These are phyloP conservation scores for Melipona bicolor DNA, from an alignment of 2,888 invertebrate species.

Conservation along the genomic window DNA sequence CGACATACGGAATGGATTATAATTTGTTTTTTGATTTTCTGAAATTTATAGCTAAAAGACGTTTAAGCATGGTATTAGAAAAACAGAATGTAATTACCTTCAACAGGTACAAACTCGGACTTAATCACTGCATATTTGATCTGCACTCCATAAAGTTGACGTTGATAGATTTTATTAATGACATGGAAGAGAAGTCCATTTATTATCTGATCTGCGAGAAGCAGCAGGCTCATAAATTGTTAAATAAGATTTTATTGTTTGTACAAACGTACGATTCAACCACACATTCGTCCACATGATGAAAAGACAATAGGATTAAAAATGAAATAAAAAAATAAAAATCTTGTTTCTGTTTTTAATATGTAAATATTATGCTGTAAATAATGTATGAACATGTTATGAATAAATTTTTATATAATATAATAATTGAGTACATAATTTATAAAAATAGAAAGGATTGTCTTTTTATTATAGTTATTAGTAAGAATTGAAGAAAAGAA, in stretches of 20 bases:
- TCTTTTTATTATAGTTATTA: constrained; percentile 10
- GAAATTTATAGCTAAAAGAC: constrained; percentile 87
- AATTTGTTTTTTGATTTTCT: constrained; percentile 89
- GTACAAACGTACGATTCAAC: constrained; percentile 40
- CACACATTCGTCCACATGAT: constrained; percentile 9
- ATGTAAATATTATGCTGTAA: constrained; percentile 25
- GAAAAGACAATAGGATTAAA: neutral
- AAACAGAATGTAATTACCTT: constrained; percentile 78
- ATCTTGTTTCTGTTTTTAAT: constrained; percentile 4
- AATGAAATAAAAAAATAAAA: neutral
- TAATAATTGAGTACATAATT: neutral
- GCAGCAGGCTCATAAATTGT: constrained; percentile 61
- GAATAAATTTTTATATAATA: constrained; percentile 12
- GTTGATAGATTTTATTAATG: constrained; percentile 83
- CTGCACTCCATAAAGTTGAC: constrained; percentile 83
- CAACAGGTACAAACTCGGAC: constrained; percentile 83
- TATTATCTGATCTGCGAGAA: constrained; percentile 69
- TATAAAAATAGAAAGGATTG: neutral
- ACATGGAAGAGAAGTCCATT: constrained; percentile 75
- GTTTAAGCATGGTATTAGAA: constrained; percentile 85
- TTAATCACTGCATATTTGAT: constrained; percentile 85
- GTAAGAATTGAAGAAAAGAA: neutral
- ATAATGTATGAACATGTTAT: constrained; percentile 16
- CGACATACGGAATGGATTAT: constrained; percentile 92
- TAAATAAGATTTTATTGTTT: constrained; percentile 62